These are phyloP conservation scores for Dorcus hopei DNA, from an alignment of 2,888 invertebrate genomes.

Conservation along the genomic window DNA sequence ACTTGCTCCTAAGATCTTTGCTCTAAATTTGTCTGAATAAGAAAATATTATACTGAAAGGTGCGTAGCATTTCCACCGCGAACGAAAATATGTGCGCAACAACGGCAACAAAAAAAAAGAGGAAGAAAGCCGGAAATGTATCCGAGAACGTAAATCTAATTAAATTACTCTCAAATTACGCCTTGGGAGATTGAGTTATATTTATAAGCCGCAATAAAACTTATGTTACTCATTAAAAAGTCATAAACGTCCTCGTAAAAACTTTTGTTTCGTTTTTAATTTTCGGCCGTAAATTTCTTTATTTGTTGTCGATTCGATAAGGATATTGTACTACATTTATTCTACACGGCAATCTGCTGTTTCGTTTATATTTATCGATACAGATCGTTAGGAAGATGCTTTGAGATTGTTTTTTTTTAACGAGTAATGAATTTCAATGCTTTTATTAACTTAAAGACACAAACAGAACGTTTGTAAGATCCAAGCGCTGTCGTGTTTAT, in stretches of 20 bases:
- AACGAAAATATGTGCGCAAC: not conserved
- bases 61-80: not conserved
- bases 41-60: constrained; percentile 39
- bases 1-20: constrained; percentile 40
- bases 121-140: not conserved
- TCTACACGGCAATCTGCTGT: not conserved
- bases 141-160: constrained; percentile 13
- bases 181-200: constrained; percentile 26
- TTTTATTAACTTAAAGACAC: no score
- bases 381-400: not conserved
- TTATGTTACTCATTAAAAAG: constrained; percentile 27
- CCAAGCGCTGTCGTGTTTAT: no score
- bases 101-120: constrained; percentile 7
- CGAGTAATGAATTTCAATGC: no score
- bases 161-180: constrained; percentile 14
- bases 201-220: constrained; percentile 30
- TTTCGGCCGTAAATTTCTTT: constrained; percentile 7
- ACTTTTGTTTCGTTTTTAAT: constrained; percentile 25
- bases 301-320: not conserved
- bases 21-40: constrained; percentile 38
- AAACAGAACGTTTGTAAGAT: no score
- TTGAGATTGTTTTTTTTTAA: not conserved
- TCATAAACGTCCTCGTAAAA: constrained; percentile 30
- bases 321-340: not conserved
- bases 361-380: not conserved